Evolutionary conservation across 2,797 vertebrate species (phyloP), one percentile per base, ranked within the genome.

Genomic region (Tamandua tetradactyla): DNA sequence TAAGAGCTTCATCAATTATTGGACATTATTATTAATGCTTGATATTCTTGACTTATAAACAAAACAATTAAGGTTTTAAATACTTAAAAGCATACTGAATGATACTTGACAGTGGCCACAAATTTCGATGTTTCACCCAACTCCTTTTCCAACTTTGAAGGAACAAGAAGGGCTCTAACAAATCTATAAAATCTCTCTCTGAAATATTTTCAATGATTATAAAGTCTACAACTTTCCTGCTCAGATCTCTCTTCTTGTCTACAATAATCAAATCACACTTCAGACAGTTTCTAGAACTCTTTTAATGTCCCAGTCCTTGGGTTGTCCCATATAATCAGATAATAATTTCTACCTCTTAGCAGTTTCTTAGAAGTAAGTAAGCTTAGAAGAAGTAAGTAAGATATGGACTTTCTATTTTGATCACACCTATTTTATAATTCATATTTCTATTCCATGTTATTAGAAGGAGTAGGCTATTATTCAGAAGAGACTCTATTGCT

Each of bases 281-380:
- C 47, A 49, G 66, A 86, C 14, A 37, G 32, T 90, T 68, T 47
- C 79, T 64, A 69, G 85, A 91, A 4, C 32, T 68, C 22, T 8
- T 69, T 74, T 47, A 64, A 74, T 81, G n/a, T 75, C n/a, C 37
- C 27, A 72, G 44, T 84, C 20, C 32, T 68, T 27, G 11, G 14
- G 8, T 85, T 83, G 35, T 17, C 17, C 35, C 25, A 52, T 72
- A 44, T 79, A 89, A 89, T 93, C 66, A 89, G 40, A 81, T 47
- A 94, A 76, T 35, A 47, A 87, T 75, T 93, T 95, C 25, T 71
- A 10, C 15, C 68, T 78, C 25, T 79, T 93, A 86, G 68, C 11
- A 40, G 40, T 78, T 18, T 84, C 59, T 55, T 49, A 14, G 55
- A 91, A 86, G 35, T 57, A 69, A 69, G 17, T n/a, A n/a, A n/a